Evolutionary conservation across 2,888 invertebrate genomes (phyloP), one percentile per base, ranked within the genome.

Genomic region (Eupeodes luniger): DNA sequence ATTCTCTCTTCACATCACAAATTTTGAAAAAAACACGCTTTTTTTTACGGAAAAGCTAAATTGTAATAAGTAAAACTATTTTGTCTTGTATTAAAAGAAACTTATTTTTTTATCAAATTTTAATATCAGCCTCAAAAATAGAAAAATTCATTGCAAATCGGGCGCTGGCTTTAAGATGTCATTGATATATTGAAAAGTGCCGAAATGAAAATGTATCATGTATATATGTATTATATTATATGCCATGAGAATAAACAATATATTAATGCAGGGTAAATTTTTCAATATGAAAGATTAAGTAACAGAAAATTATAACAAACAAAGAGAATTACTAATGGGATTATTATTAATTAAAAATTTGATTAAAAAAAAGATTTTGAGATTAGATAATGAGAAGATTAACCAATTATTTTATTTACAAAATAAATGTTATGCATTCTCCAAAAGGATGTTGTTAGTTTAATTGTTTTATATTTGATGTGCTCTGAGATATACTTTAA

Each of bases 401-500:
- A 64, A 44, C 6, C 27, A 49, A 66, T 66, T 2, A 40, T 62
- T 14, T n/a, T 49, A 66, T 66, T 49, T 66, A 49, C 47, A 66
- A 49, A 49, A 49, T 27, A 27, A 27, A 27, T 27, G 49, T 66
- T 5, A 4, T 5, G 16, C 62, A 62, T 40, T 62, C 40, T 44
- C 16, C 40, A 62, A 40, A 40, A 40, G 10, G 51, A 34, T 59
- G 59, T 62, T 62, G 16, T 2, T 36, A n/a, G 3, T 59, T 34
- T 14, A 59, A 34, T 34, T 7, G 14, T 59, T 4, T 34, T 34
- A 59, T 10, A 59, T 9, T 4, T 1, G 4, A 34, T 27, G 27
- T 57, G 10, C 12, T 47, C 10, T 47, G 4, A 11, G 10, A 11
- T 47, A 10, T 47, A 47, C 11, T 47, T 40, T 40, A 7, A 9